Percentiles rank a stretch among this genome's conserved stretches.
Evolutionary conservation across 2,888 invertebrate species (phyloP).

Genomic region (Catocala nupta): DNA sequence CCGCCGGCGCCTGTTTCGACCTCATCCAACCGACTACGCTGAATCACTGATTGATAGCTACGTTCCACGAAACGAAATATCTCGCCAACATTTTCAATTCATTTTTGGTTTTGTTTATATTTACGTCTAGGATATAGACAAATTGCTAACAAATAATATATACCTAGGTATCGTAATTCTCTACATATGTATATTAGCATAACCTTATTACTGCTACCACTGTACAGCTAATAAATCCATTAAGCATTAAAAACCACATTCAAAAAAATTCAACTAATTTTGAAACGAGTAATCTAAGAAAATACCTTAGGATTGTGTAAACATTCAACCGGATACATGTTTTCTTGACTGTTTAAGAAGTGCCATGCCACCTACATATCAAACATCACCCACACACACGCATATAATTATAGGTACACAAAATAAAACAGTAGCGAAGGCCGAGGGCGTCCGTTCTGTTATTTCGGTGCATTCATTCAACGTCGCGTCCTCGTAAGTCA

Average conservation of each 20-base stretch:
- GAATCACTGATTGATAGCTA: constrained; percentile 77
- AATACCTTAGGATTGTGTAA: constrained; percentile 25
- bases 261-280: not conserved
- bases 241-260: not conserved
- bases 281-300: constrained; percentile 17
- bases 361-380: constrained; percentile 44
- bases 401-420: constrained; percentile 31
- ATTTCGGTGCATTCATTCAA: constrained; percentile 80
- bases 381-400: constrained; percentile 48
- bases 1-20: constrained; percentile 59
- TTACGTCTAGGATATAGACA: constrained; percentile 18
- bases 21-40: constrained; percentile 65
- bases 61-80: constrained; percentile 64
- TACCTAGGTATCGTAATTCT: too few species aligned
- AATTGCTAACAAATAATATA: too few species aligned
- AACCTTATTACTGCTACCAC: too few species aligned
- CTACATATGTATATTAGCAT: too few species aligned
- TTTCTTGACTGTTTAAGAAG: constrained; percentile 32
- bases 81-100: constrained; percentile 64
- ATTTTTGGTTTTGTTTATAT: constrained; percentile 38
- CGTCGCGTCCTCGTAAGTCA: constrained; percentile 65
- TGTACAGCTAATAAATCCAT: too few species aligned
- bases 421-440: constrained; percentile 65
- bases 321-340: constrained; percentile 49
- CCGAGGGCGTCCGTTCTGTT: constrained; percentile 73